Conservation (phyloP, 2,113 vertebrate genomes). For the Heterochromis multidens region DNA sequence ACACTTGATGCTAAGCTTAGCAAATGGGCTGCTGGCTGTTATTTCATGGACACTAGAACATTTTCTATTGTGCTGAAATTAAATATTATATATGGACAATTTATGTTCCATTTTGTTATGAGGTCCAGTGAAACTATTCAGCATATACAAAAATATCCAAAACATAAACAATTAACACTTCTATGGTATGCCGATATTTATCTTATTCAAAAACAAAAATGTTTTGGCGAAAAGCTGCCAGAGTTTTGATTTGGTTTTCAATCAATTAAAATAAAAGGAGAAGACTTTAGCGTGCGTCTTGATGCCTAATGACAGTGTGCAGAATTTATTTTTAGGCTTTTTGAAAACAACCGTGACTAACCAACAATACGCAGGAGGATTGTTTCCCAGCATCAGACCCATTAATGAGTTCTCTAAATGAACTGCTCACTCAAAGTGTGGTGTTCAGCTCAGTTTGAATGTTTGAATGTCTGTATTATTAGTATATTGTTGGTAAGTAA, state of each 20-base stretch:
- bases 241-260: too few relatives aligned
- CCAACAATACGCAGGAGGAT: not conserved
- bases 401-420: constrained; percentile 42
- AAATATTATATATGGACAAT: not conserved
- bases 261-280: not conserved
- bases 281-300: not conserved
- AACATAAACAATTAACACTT: too few relatives aligned
- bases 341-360: not conserved
- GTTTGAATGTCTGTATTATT: not conserved
- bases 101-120: too few relatives aligned
- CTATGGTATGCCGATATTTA: too few relatives aligned
- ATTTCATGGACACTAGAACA: not conserved
- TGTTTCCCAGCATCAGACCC: constrained; percentile 1
- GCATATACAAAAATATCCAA: too few relatives aligned
- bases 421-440: not conserved
- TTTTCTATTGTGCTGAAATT: not conserved
- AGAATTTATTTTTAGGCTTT: constrained; percentile 26
- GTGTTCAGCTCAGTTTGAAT: not conserved
- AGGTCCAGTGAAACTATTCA: too few relatives aligned
- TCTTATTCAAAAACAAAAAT: too few relatives aligned
- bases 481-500: not conserved
- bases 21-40: not conserved
- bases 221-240: too few relatives aligned
- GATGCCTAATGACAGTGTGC: constrained; percentile 1
- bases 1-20: too few relatives aligned